Evolutionary conservation across 2,113 vertebrate genomes (phyloP).

Genomic region (Rhizomys pruinosus): DNA sequence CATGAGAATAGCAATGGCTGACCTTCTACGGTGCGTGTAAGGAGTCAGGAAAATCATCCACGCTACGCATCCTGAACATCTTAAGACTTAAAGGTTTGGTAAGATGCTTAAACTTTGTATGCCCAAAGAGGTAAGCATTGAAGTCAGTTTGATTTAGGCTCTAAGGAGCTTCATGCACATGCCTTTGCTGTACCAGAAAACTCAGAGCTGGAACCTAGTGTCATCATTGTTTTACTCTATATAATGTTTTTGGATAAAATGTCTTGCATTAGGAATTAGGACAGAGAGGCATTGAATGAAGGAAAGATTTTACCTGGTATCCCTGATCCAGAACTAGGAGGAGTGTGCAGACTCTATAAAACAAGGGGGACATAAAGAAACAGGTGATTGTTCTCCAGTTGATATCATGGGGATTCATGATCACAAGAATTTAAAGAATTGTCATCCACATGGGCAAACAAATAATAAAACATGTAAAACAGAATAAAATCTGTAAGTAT

Average conservation of each 20-base stretch:
- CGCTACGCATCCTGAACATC: not conserved
- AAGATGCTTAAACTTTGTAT: not conserved
- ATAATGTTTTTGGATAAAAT: not conserved
- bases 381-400: slow-evolving; percentile 18
- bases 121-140: too few species aligned
- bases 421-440: not conserved
- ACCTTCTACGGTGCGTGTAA: not conserved
- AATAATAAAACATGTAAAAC: slow-evolving; percentile 31
- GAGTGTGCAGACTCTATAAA: not conserved
- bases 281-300: not conserved
- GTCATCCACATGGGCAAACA: not conserved
- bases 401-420: not conserved
- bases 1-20: not conserved
- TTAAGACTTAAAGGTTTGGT: not conserved
- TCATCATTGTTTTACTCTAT: not conserved
- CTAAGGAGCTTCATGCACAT: not conserved
- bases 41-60: not conserved
- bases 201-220: fast-evolving
- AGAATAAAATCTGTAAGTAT: not conserved
- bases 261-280: not conserved
- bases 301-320: not conserved
- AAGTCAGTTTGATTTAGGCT: not conserved
- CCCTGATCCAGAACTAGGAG: not conserved
- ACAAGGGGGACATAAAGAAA: not conserved
- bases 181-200: not conserved